These are phyloP conservation scores for Macaria liturata DNA, from an alignment of 2,888 invertebrate species.

Conservation along the genomic window DNA sequence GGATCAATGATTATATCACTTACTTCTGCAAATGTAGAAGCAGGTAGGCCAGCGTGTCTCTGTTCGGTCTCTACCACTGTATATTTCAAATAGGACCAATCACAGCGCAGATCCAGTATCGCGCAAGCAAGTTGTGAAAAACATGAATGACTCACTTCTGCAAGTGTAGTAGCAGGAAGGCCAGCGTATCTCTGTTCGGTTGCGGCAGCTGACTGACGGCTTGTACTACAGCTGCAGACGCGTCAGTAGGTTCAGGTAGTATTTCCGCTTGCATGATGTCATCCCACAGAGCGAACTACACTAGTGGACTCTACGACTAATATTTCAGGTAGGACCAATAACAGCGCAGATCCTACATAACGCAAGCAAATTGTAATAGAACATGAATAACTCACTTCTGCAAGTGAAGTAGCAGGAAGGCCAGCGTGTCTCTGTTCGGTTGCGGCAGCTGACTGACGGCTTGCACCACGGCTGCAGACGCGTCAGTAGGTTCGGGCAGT, in stretches of 20 bases:
- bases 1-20: conserved; percentile 25
- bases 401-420: conserved; percentile 95
- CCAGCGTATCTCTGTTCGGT: conserved; percentile 97
- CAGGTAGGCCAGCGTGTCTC: conserved; percentile 93
- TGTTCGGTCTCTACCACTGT: too few species aligned
- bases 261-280: conserved; percentile 90
- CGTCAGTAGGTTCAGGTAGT: conserved; percentile 81
- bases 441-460: conserved; percentile 93
- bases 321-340: too few species aligned
- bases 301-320: too few species aligned
- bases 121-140: too few species aligned
- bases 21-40: conserved; percentile 94
- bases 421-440: conserved; percentile 97
- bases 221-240: conserved; percentile 86
- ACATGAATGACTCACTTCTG: conserved; percentile 88
- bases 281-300: conserved; percentile 91
- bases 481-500: conserved; percentile 81
- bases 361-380: too few species aligned
- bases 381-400: conserved; percentile 83
- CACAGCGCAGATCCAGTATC: too few species aligned
- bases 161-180: conserved; percentile 95
- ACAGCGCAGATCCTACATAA: too few species aligned
- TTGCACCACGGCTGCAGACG: conserved; percentile 86
- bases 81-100: too few species aligned
- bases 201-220: conserved; percentile 93